Evolutionary conservation across 1,140 invertebrate genomes (phyloP), one percentile per base, ranked within the genome.

Genomic region (Leptopilina clavipes): DNA sequence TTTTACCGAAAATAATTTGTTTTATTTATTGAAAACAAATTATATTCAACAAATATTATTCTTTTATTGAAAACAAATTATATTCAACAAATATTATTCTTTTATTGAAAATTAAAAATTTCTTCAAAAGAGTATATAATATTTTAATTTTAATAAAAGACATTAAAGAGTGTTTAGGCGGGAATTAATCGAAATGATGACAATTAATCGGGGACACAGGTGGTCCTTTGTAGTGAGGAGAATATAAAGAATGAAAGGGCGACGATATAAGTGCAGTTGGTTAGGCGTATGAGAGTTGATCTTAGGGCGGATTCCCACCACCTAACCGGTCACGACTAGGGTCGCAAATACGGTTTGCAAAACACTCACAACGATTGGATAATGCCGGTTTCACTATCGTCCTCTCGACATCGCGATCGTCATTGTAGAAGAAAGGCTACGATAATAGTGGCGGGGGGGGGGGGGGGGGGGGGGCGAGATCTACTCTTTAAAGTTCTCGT

Each of bases 241-340:
- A 74, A 70, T 70, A 74, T 45, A 71, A 70, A 75, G 54, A 70
- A 48, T 14, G 72, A 77, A 31, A 43, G 14, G 74, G 19, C 52
- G 44, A 65, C 25, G 25, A 14, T 31, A 17, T n/a, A 40, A 40
- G 9, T 40, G 37, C 25, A 22, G 22, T 31, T 73, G 71, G 78
- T 78, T 59, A 81, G 78, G 87, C 81, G 87, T 90, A 89, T 89
- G 89, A 88, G 89, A 90, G 88, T 89, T 84, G 88, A 89, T 89
- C 88, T 88, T 86, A 81, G 87, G 89, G 88, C 87, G 88, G 88
- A 90, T 90, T 90, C 89, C 89, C 89, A 89, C 89, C 88, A 83
- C 79, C 85, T 12, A 82, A 83, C 83, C 84, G 87, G 88, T 89
- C 88, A 90, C 89, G 89, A 90, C 86, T 88, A 78, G 76, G 73